Base-by-base conservation (phyloP, 2,888 invertebrate species). In the Thymelicus acteon region DNA sequence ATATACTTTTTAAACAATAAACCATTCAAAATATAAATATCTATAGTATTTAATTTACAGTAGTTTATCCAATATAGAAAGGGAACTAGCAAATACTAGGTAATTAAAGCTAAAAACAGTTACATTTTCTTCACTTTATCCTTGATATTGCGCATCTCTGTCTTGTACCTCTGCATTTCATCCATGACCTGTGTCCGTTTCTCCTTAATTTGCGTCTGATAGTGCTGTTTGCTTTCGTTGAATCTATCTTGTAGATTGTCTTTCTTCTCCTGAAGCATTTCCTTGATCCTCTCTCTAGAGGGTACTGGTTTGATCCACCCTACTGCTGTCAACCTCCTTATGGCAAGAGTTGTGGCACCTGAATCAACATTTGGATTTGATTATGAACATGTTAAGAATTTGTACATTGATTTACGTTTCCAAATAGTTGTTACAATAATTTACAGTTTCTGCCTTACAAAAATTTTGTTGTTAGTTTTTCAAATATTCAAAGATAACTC, bases 301-400 rank as follows among this genome's bases (percentile, higher is more conserved):
- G 97, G 96, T 47, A 97, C 96, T n/a, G 97, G 97, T 84, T 96
- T 96, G 72, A 98, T 97, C 86, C 96, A 96, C 64, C 98, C 98
- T 85, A 96, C 95, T 79, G 95, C 95, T 78, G 96, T 96, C 76
- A 99, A 93, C 81, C 96, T 97, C 80, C 95, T 97, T 72, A 98
- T 98, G 7, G 97, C 96, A 83, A 97, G 88, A 19, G 98, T 98
- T 24, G 98, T 98, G 60, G 97, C 97, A 77, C 97, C 97, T 97
- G 37, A 89, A 87, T 64, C 72, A 75, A 74, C 74, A 60, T 15
- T 48, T 37, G 7, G 7, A 54, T 54, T 54, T 2, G 7, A 52
- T 49, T 12, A 5, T 13, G 10, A 13, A 13, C 13, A 47, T 3
- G 2, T 2, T 13, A 13, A 10, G 12, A 47, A 47, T 47, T 47